These are phyloP conservation scores for Matsumyia berberina DNA, from an alignment of 2,888 invertebrate species.

Conservation along the genomic window DNA sequence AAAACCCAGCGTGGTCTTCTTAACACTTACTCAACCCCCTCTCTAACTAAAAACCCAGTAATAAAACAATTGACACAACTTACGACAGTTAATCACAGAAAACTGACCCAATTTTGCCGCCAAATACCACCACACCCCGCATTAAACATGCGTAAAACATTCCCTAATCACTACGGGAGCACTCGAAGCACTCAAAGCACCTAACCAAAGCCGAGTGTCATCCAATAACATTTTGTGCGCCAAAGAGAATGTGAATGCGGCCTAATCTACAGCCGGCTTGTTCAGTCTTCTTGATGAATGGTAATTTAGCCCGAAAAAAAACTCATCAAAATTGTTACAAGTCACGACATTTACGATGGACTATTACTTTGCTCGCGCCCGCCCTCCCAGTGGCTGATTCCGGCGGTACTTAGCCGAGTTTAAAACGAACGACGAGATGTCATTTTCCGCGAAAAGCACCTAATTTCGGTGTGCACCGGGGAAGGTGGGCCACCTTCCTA, in stretches of 20 bases:
- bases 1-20: too few relatives aligned
- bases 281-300: conserved; percentile 47
- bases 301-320: conserved; percentile 52
- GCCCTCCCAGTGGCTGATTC: neutral
- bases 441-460: conserved; percentile 58
- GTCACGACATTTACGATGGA: conserved; percentile 67
- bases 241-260: conserved; percentile 23
- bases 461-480: conserved; percentile 26
- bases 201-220: conserved; percentile 40
- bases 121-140: conserved; percentile 20
- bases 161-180: neutral
- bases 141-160: conserved; percentile 19
- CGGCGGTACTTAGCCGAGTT: conserved; percentile 49
- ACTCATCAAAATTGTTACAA: conserved; percentile 62
- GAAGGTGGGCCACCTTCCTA: neutral
- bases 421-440: conserved; percentile 52
- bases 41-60: neutral
- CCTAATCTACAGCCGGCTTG: conserved; percentile 5
- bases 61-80: conserved; percentile 30
- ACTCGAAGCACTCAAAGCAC: neutral
- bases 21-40: too few relatives aligned
- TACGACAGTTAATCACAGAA: neutral
- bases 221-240: conserved; percentile 30
- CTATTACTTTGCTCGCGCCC: conserved; percentile 42
- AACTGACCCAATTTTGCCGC: conserved; percentile 24